Percentiles rank a stretch among this genome's conserved stretches.
phyloP scores from a whole-genome alignment of 2,113 vertebrate species.

The Hydrochoerus hydrochaeris region DNA sequence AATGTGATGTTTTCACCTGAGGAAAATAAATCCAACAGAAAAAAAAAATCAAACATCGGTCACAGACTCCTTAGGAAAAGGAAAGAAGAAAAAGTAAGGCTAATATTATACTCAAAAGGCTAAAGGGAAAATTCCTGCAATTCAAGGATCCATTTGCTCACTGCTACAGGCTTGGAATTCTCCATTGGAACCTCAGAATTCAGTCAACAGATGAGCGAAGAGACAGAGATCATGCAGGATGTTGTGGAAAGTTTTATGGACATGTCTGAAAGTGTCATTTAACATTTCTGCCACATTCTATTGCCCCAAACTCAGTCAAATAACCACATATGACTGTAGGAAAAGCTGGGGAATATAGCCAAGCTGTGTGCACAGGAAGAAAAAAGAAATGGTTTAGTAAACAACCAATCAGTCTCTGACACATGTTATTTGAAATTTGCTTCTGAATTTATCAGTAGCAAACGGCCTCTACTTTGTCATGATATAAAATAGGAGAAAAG shows the following conservation, averaged over 20 bases:
- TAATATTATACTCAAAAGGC: neutral
- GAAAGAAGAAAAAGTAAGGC: neutral
- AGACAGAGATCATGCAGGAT: neutral
- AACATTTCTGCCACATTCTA: neutral
- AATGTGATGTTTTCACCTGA: neutral
- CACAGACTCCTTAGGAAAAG: neutral
- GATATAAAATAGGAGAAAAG: conserved; percentile 9
- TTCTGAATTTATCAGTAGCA: conserved; percentile 16
- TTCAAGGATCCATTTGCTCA: neutral
- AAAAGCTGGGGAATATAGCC: conserved; percentile 37
- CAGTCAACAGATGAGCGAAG: neutral
- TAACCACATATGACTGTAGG: neutral
- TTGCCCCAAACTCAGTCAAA: neutral
- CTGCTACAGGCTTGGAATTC: neutral
- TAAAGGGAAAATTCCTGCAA: neutral
- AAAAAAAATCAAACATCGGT: neutral
- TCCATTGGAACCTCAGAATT: neutral
- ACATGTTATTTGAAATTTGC: conserved; percentile 9
- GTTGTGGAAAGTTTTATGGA: neutral
- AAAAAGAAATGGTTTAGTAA: conserved; percentile 52
- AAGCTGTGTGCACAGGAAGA: neutral
- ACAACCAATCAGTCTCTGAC: neutral
- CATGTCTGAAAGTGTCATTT: neutral
- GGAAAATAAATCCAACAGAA: neutral
- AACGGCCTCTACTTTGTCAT: conserved; percentile 6